Base-by-base conservation (phyloP, 2,797 vertebrate species). In the Telmatherina bonti region DNA sequence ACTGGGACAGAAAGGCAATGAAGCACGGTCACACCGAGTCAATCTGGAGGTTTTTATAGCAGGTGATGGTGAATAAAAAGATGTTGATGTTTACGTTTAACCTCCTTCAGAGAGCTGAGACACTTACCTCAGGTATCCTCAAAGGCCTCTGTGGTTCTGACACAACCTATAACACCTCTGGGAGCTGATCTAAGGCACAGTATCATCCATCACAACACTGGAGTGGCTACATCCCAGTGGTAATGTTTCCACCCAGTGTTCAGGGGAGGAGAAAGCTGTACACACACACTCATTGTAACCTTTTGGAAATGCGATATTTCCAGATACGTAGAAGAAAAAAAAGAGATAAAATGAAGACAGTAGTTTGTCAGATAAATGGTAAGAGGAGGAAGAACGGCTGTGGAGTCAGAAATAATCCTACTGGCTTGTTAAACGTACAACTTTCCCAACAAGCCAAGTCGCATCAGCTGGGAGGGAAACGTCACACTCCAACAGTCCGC, bases 121-220 rank as follows among this genome's bases (percentile, higher is more conserved):
- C 65, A 89, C 89, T 91, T 91, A 92, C 90, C 91, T 91, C 81
- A 65, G 35, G 68, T 16, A 29, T 86, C 82, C 70, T 81, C 67
- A 79, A 69, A 86, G 81, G 65, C 53, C 66, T 62, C 24, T 75
- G 74, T 27, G 61, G 71, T 74, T 84, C 67, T 77, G 31, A 85
- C 64, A 71, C 16, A 67, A 70, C 59, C 61, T 82, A 73, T 55
- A 72, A 30, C 74, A 62, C 66, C 64, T 73, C 24, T 61, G 69
- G 79, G 76, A 67, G 70, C 73, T 77, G 76, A 78, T 55, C 78
- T 85, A 88, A 90, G 78, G 78, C 81, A 89, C 82, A 31, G 63
- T 78, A 78, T 52, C 61, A 41, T 78, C 78, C 76, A 66, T 76
- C 67, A 69, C 56, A 69, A 62, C 55, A 51, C 54, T 10, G 18